phyloP scores from a whole-genome alignment of 2,113 vertebrate species.

The Carettochelys insculpta region DNA sequence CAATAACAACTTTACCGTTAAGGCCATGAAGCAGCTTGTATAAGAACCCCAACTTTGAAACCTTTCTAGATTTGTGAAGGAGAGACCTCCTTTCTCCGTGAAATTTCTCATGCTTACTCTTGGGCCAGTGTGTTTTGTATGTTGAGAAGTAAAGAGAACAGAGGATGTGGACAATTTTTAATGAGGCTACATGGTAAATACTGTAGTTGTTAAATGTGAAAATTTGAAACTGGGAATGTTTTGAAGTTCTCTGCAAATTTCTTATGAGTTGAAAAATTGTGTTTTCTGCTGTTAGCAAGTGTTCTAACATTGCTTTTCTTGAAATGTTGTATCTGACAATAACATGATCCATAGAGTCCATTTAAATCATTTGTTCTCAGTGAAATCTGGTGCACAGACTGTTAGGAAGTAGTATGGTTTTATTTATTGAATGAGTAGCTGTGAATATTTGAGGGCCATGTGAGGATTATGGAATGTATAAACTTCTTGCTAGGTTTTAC shows the following conservation, averaged over 20 bases:
- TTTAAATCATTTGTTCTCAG: too few species aligned
- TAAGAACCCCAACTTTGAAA: not conserved
- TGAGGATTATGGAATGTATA: too few species aligned
- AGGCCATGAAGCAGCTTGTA: not conserved
- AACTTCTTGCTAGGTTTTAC: too few species aligned
- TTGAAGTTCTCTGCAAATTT: not conserved
- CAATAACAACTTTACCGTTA: not conserved
- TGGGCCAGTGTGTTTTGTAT: not conserved
- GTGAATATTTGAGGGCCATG: too few species aligned
- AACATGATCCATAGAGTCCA: too few species aligned
- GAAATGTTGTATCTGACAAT: not conserved
- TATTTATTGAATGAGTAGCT: too few species aligned
- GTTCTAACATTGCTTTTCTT: not conserved
- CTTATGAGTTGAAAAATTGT: too few species aligned
- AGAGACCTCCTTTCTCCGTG: not conserved
- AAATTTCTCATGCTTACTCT: not conserved
- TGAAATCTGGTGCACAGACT: too few species aligned
- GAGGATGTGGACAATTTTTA: not conserved
- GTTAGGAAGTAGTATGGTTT: too few species aligned
- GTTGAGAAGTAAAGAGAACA: not conserved
- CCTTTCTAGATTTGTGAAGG: not conserved
- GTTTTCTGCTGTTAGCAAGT: not conserved
- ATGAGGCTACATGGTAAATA: not conserved
- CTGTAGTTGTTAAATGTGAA: not conserved
- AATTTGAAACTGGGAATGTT: not conserved